phyloP scores from a whole-genome alignment of 2,113 vertebrate genomes.

The Macrotis lagotis region DNA sequence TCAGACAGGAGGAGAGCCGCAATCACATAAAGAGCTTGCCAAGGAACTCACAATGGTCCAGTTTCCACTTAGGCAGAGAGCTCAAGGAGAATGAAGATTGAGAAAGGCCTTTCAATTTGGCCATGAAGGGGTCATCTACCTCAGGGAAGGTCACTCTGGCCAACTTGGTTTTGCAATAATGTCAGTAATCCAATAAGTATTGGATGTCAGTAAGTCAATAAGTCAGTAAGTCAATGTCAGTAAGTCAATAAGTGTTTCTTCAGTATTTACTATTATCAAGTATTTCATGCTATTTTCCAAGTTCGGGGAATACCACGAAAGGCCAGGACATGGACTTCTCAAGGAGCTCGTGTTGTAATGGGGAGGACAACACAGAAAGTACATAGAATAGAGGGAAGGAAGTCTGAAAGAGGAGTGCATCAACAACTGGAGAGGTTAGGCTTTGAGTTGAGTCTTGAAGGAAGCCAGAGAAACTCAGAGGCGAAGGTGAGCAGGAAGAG shows the following conservation, averaged over 20 bases:
- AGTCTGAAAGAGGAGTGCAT: neutral
- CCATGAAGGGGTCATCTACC: neutral
- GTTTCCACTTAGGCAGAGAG: neutral
- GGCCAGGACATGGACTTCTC: neutral
- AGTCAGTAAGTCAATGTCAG: neutral
- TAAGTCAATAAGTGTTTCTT: neutral
- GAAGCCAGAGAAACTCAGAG: neutral
- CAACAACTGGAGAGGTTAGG: neutral
- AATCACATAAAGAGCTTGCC: neutral
- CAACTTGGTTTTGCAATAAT: neutral
- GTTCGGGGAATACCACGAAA: neutral
- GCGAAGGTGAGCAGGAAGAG: neutral
- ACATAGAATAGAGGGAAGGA: neutral
- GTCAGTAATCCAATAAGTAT: too few relatives aligned
- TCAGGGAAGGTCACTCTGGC: neutral
- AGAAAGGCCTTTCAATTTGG: neutral
- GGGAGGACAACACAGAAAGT: neutral
- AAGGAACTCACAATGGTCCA: too few relatives aligned
- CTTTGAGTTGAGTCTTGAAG: neutral
- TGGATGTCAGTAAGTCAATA: too few relatives aligned
- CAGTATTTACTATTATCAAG: neutral
- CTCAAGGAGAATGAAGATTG: neutral
- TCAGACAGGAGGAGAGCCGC: neutral
- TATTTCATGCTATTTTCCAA: neutral
- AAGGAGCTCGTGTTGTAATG: neutral